phyloP scores from a whole-genome alignment of 2,113 vertebrate genomes.

The Perca flavescens region DNA sequence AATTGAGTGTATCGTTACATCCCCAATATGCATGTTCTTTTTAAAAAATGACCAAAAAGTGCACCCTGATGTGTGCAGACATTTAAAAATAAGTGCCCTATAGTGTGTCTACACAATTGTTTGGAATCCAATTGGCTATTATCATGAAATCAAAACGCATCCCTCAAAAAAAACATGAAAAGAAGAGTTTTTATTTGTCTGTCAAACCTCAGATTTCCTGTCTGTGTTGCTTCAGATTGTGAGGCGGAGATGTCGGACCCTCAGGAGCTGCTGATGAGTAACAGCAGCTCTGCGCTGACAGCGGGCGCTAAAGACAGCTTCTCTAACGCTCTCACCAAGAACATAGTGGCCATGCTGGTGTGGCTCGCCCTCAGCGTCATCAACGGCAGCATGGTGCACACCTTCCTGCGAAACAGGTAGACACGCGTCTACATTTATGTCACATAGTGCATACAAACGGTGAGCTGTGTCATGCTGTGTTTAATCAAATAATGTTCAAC shows the following conservation, averaged over 20 bases:
- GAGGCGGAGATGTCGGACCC: slow-evolving; percentile 12
- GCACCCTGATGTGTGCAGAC: neutral
- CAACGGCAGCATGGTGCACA: slow-evolving; percentile 84
- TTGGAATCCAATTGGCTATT: neutral
- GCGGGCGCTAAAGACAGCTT: slow-evolving; percentile 78
- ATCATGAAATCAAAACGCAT: neutral
- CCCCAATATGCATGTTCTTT: neutral
- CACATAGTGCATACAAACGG: neutral
- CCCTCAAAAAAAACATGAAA: neutral
- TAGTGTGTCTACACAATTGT: neutral
- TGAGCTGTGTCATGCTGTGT: neutral
- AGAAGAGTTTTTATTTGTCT: neutral
- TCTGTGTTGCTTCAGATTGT: neutral
- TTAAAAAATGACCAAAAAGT: too few species aligned
- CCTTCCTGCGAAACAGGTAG: slow-evolving; percentile 81
- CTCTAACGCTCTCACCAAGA: slow-evolving; percentile 78
- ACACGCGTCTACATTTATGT: neutral
- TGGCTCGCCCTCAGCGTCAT: slow-evolving; percentile 82
- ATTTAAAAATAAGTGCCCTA: neutral
- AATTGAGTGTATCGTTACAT: too few species aligned
- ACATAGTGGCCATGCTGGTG: slow-evolving; percentile 83
- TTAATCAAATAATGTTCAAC: neutral
- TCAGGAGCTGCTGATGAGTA: slow-evolving; percentile 39
- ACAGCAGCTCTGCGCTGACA: slow-evolving; percentile 32
- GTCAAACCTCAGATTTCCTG: neutral